Conservation (phyloP, 1,140 invertebrate species). For the Euura saliciscinereae region DNA sequence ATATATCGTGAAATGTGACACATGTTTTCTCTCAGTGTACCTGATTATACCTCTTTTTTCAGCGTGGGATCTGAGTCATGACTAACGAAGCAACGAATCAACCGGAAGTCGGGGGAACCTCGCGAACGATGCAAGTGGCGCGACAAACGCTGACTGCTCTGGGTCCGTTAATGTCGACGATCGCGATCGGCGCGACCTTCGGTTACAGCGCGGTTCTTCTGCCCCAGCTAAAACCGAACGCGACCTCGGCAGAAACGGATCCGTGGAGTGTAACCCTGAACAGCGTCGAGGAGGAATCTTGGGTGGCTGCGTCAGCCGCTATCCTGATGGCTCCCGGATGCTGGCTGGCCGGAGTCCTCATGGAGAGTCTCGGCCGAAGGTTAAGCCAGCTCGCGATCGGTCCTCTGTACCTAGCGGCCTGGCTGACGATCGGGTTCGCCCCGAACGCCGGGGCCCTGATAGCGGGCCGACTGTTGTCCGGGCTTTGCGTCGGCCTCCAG, state of each 20-base stretch:
- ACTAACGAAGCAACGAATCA: background rate
- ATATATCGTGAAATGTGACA: no score
- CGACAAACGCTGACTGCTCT: conserved; percentile 59
- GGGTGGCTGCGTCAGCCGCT: conserved; percentile 45
- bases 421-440: conserved; percentile 66
- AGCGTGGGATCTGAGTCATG: no score
- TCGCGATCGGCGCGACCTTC: conserved; percentile 62
- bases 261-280: background rate
- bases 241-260: background rate
- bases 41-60: no score
- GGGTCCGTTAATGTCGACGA: conserved; percentile 60
- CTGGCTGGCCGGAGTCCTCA: conserved; percentile 62
- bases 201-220: conserved; percentile 67
- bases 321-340: conserved; percentile 67
- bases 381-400: conserved; percentile 66
- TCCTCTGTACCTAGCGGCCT: conserved; percentile 69
- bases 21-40: no score
- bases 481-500: conserved; percentile 62
- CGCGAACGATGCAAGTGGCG: background rate
- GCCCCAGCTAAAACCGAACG: conserved; percentile 58
- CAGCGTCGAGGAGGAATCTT: background rate
- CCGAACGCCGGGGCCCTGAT: conserved; percentile 61
- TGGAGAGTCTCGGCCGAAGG: conserved; percentile 72
- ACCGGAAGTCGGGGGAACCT: background rate
- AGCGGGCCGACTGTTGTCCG: conserved; percentile 70